phyloP scores from a whole-genome alignment of 2,797 vertebrate genomes.

The Microctenopoma stevenorrisi region DNA sequence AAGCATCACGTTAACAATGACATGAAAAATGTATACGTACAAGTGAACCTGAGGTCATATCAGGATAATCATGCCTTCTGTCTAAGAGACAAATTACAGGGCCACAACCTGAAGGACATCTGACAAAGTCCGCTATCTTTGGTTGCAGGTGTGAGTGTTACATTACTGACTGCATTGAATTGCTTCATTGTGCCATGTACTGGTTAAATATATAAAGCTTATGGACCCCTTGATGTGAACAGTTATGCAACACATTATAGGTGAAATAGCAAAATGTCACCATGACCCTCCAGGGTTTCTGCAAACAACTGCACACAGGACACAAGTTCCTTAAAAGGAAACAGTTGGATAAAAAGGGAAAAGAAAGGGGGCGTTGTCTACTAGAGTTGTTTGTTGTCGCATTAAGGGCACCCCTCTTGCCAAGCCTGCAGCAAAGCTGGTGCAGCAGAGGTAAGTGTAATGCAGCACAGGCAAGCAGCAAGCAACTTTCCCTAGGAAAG shows the following conservation, averaged over 20 bases:
- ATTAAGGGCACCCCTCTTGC: conserved; percentile 56
- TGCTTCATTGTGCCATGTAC: conserved; percentile 30
- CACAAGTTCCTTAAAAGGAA: conserved; percentile 55
- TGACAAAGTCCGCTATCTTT: not conserved
- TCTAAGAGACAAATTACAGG: not conserved
- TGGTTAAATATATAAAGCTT: conserved; percentile 41
- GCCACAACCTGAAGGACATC: not conserved
- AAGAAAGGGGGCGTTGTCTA: not conserved
- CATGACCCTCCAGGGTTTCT: conserved; percentile 39
- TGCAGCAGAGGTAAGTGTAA: conserved; percentile 48
- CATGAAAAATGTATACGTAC: not conserved
- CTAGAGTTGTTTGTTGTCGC: conserved; percentile 38
- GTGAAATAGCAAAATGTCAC: conserved; percentile 53
- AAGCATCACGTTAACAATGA: conserved; percentile 10
- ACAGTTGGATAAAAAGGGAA: conserved; percentile 1
- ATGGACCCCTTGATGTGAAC: conserved; percentile 28
- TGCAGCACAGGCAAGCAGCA: conserved; percentile 45
- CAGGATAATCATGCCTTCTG: not conserved
- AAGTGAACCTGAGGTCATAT: not conserved
- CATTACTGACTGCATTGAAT: not conserved
- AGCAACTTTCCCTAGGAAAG: conserved; percentile 39
- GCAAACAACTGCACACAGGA: conserved; percentile 29
- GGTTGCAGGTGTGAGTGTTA: not conserved
- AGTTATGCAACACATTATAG: conserved; percentile 51
- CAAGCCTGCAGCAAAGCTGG: conserved; percentile 78